Evolutionary conservation across 1,140 invertebrate genomes (phyloP).

Genomic region (Euura lappo): DNA sequence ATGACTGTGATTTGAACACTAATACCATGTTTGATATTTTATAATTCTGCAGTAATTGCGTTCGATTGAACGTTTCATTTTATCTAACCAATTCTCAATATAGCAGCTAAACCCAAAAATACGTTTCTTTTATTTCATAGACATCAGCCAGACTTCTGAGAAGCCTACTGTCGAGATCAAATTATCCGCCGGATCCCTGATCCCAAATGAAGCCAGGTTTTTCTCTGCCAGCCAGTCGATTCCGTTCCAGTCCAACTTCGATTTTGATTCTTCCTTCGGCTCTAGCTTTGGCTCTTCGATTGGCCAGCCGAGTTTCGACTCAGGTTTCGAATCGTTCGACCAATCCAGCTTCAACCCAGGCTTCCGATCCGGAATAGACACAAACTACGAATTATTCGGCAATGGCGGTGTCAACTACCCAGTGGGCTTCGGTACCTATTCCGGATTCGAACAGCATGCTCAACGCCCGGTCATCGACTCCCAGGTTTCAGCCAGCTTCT

Average conservation of each 20-base stretch:
- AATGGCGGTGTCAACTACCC: background rate
- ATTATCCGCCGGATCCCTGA: no score
- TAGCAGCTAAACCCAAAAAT: background rate
- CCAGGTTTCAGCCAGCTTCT: background rate
- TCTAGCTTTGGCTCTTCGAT: background rate
- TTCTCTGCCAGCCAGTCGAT: background rate
- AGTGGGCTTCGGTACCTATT: background rate
- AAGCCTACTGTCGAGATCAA: background rate
- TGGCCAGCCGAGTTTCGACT: background rate
- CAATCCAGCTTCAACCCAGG: background rate
- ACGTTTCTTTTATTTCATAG: background rate
- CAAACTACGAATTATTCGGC: background rate
- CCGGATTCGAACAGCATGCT: background rate
- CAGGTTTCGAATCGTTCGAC: background rate
- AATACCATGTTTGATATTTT: no score
- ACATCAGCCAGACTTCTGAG: background rate
- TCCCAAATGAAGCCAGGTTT: background rate
- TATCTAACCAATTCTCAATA: no score
- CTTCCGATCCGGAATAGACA: background rate
- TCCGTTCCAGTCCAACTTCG: background rate
- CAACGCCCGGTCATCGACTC: background rate
- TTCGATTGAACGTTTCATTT: no score
- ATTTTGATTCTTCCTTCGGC: background rate
- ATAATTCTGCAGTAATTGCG: no score
- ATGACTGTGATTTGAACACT: background rate